Percentiles rank a stretch among this genome's conserved stretches.
phyloP scores from a whole-genome alignment of 2,888 invertebrate species.

The Alsophila aescularia region DNA sequence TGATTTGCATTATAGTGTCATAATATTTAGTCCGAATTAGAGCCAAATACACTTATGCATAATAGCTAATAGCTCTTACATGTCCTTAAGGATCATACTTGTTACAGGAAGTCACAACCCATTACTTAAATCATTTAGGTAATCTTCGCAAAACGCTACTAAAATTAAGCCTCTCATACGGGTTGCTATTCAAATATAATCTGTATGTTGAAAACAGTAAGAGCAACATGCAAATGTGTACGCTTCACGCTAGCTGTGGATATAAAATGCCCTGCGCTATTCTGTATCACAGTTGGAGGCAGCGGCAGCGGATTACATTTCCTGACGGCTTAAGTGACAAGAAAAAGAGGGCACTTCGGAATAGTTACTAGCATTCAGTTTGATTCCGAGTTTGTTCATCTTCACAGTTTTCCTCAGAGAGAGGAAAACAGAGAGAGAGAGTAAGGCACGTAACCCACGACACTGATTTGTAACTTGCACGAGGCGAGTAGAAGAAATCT shows the following conservation, averaged over 20 bases:
- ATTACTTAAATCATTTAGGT: conserved; percentile 34
- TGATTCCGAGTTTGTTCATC: too few relatives aligned
- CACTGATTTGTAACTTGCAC: too few relatives aligned
- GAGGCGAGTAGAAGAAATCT: too few relatives aligned
- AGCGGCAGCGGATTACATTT: conserved; percentile 62
- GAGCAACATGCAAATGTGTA: conserved; percentile 29
- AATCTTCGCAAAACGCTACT: conserved; percentile 24
- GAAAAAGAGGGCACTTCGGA: conserved; percentile 24
- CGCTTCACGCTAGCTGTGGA: conserved; percentile 44
- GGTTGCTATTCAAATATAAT: conserved; percentile 34
- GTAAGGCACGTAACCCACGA: too few relatives aligned
- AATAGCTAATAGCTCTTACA: too few relatives aligned
- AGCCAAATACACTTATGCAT: too few relatives aligned
- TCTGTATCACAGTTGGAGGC: conserved; percentile 54
- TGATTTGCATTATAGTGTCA: too few relatives aligned
- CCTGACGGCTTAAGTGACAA: conserved; percentile 46
- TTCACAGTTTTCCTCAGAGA: too few relatives aligned
- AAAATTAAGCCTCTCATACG: conserved; percentile 4
- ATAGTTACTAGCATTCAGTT: too few relatives aligned
- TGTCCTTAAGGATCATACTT: conserved; percentile 21
- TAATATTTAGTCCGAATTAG: too few relatives aligned
- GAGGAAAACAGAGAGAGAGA: too few relatives aligned
- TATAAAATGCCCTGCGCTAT: conserved; percentile 60
- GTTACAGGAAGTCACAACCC: conserved; percentile 26
- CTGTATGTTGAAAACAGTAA: conserved; percentile 40